These are phyloP conservation scores for Hippocampus kuda DNA, from an alignment of 2,797 vertebrate species.

Conservation along the genomic window DNA sequence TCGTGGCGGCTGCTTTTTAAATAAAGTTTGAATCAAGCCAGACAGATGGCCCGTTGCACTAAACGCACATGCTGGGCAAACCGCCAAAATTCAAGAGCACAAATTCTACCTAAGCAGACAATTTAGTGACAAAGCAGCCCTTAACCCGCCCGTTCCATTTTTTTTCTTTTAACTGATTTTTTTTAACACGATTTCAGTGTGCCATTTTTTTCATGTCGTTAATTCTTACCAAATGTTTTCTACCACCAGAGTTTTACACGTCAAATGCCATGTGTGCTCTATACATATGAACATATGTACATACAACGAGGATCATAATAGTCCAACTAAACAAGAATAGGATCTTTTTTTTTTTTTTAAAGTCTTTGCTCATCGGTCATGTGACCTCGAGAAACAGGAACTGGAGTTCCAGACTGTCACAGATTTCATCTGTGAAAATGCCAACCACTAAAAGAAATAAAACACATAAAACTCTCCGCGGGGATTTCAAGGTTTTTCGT, in stretches of 20 bases:
- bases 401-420: constrained; percentile 1
- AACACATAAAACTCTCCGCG: constrained; percentile 30
- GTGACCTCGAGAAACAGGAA: constrained; percentile 7
- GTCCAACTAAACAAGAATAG: no score
- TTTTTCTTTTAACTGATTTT: neutral
- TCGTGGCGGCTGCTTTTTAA: neutral
- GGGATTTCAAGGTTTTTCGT: constrained; percentile 40
- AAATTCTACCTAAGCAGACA: constrained; percentile 48
- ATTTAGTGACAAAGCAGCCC: neutral
- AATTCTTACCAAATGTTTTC: constrained; percentile 72
- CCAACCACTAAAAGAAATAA: neutral
- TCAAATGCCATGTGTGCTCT: constrained; percentile 34
- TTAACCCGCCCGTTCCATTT: constrained; percentile 12
- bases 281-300: constrained; percentile 61
- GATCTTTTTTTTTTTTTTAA: no score
- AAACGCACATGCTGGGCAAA: constrained; percentile 36
- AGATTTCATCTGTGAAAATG: neutral
- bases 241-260: constrained; percentile 57
- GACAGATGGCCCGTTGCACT: constrained; percentile 50
- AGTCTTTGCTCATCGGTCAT: constrained; percentile 1
- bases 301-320: constrained; percentile 40
- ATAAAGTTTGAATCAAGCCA: constrained; percentile 7
- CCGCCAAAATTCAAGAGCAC: constrained; percentile 16
- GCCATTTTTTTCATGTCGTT: constrained; percentile 49
- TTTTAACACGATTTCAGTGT: constrained; percentile 44